Evolutionary conservation across 2,888 invertebrate genomes (phyloP).

Genomic region (Stenichneumon culpator): DNA sequence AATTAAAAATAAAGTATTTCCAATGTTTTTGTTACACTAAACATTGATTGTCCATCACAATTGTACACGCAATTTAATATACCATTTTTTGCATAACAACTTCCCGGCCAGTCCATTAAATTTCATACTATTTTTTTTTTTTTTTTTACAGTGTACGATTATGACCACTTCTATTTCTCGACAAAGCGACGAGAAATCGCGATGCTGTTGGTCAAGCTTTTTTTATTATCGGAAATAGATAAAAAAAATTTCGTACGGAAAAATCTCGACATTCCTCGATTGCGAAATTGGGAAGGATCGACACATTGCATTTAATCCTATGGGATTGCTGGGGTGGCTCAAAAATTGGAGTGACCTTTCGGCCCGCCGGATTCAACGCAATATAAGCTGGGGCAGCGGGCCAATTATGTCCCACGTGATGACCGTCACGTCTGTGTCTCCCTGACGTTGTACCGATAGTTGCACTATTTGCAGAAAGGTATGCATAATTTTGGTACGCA

Average conservation of each 20-base stretch:
- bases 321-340: background rate
- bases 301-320: background rate
- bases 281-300: background rate
- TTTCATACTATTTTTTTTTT: too few species aligned
- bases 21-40: too few species aligned
- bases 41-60: too few species aligned
- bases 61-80: too few species aligned
- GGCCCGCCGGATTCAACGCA: background rate
- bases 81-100: too few species aligned
- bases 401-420: background rate
- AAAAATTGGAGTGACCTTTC: background rate
- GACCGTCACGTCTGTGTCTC: background rate
- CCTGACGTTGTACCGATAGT: background rate
- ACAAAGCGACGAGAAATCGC: background rate
- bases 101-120: too few species aligned
- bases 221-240: background rate
- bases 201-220: background rate
- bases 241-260: background rate
- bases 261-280: background rate
- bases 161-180: background rate
- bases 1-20: too few species aligned
- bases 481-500: background rate
- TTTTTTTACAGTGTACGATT: too few species aligned
- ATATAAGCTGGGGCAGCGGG: background rate
- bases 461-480: background rate